phyloP scores from a whole-genome alignment of 2,113 vertebrate species.

The Helogale parvula region DNA sequence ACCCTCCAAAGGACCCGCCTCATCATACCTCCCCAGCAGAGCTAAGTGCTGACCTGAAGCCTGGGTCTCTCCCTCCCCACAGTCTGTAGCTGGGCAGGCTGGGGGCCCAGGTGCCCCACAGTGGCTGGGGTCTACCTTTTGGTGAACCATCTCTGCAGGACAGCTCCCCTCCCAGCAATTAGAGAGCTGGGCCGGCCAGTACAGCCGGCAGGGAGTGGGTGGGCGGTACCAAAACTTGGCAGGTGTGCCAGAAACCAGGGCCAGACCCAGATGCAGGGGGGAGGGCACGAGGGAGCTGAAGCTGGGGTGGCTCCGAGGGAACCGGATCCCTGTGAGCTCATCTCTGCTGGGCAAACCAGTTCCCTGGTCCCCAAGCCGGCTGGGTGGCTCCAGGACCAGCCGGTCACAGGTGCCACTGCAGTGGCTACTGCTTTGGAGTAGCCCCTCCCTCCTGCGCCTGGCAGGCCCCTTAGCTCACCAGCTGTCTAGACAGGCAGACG shows the following conservation, averaged over 20 bases:
- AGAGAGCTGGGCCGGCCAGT: conserved; percentile 71
- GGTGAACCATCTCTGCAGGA: conserved; percentile 36
- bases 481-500: not conserved
- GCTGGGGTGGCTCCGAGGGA: not conserved
- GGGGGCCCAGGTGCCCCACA: not conserved
- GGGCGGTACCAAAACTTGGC: conserved; percentile 86
- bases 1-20: not conserved
- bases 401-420: conserved; percentile 27
- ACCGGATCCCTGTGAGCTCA: conserved; percentile 52
- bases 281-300: not conserved
- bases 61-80: not conserved
- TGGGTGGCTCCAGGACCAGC: conserved; percentile 52
- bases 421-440: not conserved
- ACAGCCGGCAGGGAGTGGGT: conserved; percentile 67
- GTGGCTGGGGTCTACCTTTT: not conserved
- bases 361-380: conserved; percentile 63
- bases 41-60: not conserved
- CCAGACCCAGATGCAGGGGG: conserved; percentile 66
- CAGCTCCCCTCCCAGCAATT: conserved; percentile 78
- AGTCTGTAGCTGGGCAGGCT: not conserved
- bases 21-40: not conserved
- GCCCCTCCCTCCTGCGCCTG: not conserved
- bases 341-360: conserved; percentile 70
- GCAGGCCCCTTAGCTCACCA: not conserved
- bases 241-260: conserved; percentile 81